These are phyloP conservation scores for Rhamphomyia laevipes DNA, from an alignment of 2,888 invertebrate genomes.

Conservation along the genomic window DNA sequence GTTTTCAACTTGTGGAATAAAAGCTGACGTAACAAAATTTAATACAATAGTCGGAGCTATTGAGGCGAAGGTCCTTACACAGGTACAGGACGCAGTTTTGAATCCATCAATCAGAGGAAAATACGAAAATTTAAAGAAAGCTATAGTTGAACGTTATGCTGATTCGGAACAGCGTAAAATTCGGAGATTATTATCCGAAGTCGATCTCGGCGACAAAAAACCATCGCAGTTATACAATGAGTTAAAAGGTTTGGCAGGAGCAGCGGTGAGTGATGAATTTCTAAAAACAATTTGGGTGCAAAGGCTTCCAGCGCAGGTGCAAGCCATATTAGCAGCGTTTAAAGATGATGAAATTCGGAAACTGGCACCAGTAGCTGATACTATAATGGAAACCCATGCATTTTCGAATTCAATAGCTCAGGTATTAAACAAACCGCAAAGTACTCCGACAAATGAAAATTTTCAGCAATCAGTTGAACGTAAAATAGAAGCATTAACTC, in stretches of 20 bases:
- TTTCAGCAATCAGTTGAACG: background rate
- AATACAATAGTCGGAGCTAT: slow-evolving; percentile 16
- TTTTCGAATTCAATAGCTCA: background rate
- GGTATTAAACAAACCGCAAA: background rate
- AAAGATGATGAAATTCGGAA: too few relatives aligned
- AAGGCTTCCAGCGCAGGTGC: slow-evolving; percentile 5
- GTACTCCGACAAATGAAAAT: background rate
- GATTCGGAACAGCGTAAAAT: slow-evolving; percentile 15
- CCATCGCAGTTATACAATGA: slow-evolving; percentile 15
- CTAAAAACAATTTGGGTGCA: slow-evolving; percentile 10
- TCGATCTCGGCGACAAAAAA: slow-evolving; percentile 13
- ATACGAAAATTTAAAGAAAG: slow-evolving; percentile 12
- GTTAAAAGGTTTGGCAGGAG: slow-evolving; percentile 8
- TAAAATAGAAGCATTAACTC: background rate
- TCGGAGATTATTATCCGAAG: slow-evolving; percentile 10
- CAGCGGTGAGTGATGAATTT: slow-evolving; percentile 7
- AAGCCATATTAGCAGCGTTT: slow-evolving; percentile 10
- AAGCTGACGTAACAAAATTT: slow-evolving; percentile 17
- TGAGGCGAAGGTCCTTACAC: slow-evolving; percentile 14
- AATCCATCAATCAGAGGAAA: slow-evolving; percentile 13
- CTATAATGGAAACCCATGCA: slow-evolving; percentile 4
- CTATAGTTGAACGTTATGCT: slow-evolving; percentile 13
- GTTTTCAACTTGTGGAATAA: slow-evolving; percentile 17
- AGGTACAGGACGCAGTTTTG: slow-evolving; percentile 14
- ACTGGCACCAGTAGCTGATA: too few relatives aligned